Base-by-base conservation (phyloP, 2,113 vertebrate genomes). In the Chrysemys picta region DNA sequence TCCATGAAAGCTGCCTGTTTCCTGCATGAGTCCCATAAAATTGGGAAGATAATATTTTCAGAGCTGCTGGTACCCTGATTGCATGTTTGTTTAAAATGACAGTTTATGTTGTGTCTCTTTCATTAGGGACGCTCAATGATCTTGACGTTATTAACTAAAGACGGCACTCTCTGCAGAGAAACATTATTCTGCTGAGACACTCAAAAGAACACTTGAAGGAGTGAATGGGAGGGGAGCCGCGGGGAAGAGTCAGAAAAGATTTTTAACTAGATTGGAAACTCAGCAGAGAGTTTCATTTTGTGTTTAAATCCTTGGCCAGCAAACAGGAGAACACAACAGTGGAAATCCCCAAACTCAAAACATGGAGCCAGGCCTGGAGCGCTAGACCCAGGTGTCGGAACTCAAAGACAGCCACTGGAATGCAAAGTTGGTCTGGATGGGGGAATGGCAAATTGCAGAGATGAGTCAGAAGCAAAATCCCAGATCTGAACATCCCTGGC, bases 11-110 rank as follows among this genome's bases (percentile, higher is more conserved):
- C 96, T 95, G 95, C 94, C 97, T 4, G 83, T 93, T 94, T 97
- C 97, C 96, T 89, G 93, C 93, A n/a, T 93, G 97, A 97, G 94
- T 96, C 97, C 96, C 93, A 57, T 98, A 97, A 98, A 98, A 98
- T 98, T 94, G 97, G 97, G 94, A 97, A 98, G 98, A 97, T 97
- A 94, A 54, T 89, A 93, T 98, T 98, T 97, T 89, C 95, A 95
- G 97, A 96, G 84, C 96, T 84, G 96, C 98, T 85, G 95, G 94
- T 87, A 49, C 93, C 96, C 97, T 98, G 98, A 98, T 98, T 98
- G 97, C 98, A 62, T 98, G 97, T 98, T 98, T 98, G 98, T 98
- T 98, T 98, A 97, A 97, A 96, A 97, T 98, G 98, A 97, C 97
- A 98, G 98, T 98, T 97, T 97, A 97, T 98, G 98, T 97, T 97